Conservation (phyloP, 2,797 vertebrate species). For the Vireo griseus region DNA sequence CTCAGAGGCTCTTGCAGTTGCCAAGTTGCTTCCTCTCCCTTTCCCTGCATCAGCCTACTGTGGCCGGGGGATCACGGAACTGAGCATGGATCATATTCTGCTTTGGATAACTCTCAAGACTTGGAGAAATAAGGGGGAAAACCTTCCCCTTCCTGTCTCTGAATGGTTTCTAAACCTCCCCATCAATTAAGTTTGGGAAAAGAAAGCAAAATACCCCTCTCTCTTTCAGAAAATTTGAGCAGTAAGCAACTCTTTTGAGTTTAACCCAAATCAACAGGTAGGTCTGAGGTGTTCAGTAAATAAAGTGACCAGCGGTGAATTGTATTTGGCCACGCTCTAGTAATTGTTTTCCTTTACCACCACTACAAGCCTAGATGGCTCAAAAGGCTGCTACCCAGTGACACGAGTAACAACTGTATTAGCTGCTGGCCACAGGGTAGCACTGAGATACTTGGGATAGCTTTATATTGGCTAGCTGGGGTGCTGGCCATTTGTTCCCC, state of each 20-base stretch:
- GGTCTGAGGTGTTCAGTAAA: not conserved
- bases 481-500: not conserved
- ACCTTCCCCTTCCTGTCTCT: not conserved
- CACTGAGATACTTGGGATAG: not conserved
- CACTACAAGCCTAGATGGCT: not conserved
- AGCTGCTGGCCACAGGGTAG: not conserved
- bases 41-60: fast-evolving
- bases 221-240: not conserved
- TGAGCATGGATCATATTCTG: fast-evolving
- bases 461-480: not conserved
- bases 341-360: not conserved
- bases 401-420: not conserved
- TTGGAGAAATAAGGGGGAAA: not conserved
- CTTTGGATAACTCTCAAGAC: not conserved
- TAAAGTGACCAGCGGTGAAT: not conserved
- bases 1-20: not conserved
- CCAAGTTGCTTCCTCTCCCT: not conserved
- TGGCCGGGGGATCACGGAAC: not conserved
- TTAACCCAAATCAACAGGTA: not conserved
- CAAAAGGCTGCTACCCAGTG: not conserved
- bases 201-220: not conserved
- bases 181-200: not conserved
- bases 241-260: not conserved
- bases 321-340: not conserved
- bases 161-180: not conserved